These are phyloP conservation scores for Neodiprion lecontei DNA, from an alignment of 1,140 invertebrate species.

Conservation along the genomic window DNA sequence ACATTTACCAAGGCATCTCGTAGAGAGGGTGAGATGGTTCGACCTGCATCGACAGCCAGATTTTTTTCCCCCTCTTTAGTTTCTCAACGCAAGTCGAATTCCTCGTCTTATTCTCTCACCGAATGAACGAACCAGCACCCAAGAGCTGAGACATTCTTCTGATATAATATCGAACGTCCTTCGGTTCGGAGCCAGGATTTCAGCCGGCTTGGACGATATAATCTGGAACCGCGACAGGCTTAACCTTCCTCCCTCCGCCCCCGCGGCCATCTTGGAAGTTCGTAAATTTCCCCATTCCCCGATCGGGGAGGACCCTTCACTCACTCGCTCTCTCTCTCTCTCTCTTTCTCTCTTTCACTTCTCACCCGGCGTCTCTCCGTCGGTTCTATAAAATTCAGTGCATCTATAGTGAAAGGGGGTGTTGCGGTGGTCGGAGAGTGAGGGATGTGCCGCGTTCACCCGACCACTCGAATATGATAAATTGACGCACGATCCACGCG, in stretches of 20 bases:
- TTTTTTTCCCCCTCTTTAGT: background rate
- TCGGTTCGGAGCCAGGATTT: background rate
- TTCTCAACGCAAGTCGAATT: background rate
- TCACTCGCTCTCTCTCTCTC: no score
- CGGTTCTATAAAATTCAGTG: background rate
- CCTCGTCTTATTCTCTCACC: background rate
- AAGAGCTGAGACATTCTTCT: no score
- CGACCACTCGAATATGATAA: background rate
- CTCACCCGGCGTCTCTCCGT: no score
- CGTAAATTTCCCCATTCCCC: background rate
- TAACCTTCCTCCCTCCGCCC: background rate
- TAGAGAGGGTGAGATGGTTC: no score
- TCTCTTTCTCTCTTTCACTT: no score
- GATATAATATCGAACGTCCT: background rate
- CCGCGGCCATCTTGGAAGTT: background rate
- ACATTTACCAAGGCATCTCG: no score
- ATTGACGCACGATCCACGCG: background rate
- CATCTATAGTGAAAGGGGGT: background rate
- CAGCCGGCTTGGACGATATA: background rate
- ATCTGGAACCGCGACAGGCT: constrained; percentile 4
- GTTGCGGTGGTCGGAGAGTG: background rate
- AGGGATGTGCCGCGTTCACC: background rate
- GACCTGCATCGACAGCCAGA: background rate
- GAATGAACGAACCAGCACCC: background rate
- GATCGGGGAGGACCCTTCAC: background rate